These are phyloP conservation scores for Brenthis daphne DNA, from an alignment of 2,888 invertebrate genomes.

Conservation along the genomic window DNA sequence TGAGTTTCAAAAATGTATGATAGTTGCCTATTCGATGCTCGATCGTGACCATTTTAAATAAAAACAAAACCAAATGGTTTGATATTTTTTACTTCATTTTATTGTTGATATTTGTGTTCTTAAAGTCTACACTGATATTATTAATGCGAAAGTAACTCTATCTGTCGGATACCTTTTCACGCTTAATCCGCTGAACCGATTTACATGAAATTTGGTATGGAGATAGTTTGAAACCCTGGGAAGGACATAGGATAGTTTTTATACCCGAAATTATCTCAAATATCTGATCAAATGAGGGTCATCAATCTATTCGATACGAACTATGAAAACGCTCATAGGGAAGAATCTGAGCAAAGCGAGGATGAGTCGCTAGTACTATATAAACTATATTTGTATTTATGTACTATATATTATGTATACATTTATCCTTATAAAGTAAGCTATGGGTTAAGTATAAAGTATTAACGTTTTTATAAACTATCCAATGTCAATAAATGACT, in stretches of 20 bases:
- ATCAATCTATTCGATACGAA: no score
- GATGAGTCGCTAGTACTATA: no score
- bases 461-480: background rate
- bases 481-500: slow-evolving; percentile 2
- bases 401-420: no score
- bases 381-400: no score
- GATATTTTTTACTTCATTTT: background rate
- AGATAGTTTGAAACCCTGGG: no score
- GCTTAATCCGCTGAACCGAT: background rate
- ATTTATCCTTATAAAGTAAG: no score
- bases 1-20: background rate
- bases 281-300: no score
- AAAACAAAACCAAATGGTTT: no score
- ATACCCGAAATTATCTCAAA: no score
- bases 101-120: background rate
- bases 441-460: background rate
- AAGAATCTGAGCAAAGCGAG: no score
- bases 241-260: no score
- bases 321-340: no score
- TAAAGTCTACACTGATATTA: background rate
- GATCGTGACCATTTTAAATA: background rate
- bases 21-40: background rate
- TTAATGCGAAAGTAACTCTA: background rate
- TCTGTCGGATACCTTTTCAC: background rate
- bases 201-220: background rate